Base-by-base conservation (phyloP, 2,113 vertebrate species). In the Pagrus major region DNA sequence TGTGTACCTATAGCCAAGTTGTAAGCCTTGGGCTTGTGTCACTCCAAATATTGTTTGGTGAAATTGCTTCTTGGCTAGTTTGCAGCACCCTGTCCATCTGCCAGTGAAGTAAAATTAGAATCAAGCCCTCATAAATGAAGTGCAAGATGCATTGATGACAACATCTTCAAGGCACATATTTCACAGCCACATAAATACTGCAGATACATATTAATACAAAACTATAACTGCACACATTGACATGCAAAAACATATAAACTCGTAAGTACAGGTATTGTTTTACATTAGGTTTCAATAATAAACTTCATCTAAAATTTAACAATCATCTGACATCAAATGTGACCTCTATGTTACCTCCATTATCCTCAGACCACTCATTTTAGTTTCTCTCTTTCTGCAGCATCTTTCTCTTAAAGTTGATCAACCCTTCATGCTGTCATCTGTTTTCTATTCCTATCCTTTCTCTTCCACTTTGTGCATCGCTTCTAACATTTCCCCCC, bases 11-110 rank as follows among this genome's bases (percentile, higher is more conserved):
- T 89, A 54, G 86, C 76, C 44, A 51, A 74, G 58, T 39, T 65
- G 35, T 29, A 65, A 63, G 89, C 89, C 87, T 42, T 35, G 76
- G 86, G 91, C 86, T 81, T 54, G 46, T 93, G 89, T 92, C 91
- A 93, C 73, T 89, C 83, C 63, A 87, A 29, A 91, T 88, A 78
- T 11, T 10, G 66, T 58, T 78, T 46, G 60, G 63, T 68, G 41
- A 84, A 86, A 81, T 61, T 71, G 75, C 74, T 83, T 88, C 78
- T 71, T 84, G 78, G 77, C 67, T 44, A 25, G 46, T 66, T 68
- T 31, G 59, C 58, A 52, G 44, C 11, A 29, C 10, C 10, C n/a
- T 25, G 25, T 71, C 59, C 49, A 70, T 83, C 78, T 56, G 65
- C 44, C 56, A 39, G 27, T 63, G 10, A 16, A 33, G 59, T 60